Base-by-base conservation (phyloP, 1,140 invertebrate genomes). In the Delia radicum region DNA sequence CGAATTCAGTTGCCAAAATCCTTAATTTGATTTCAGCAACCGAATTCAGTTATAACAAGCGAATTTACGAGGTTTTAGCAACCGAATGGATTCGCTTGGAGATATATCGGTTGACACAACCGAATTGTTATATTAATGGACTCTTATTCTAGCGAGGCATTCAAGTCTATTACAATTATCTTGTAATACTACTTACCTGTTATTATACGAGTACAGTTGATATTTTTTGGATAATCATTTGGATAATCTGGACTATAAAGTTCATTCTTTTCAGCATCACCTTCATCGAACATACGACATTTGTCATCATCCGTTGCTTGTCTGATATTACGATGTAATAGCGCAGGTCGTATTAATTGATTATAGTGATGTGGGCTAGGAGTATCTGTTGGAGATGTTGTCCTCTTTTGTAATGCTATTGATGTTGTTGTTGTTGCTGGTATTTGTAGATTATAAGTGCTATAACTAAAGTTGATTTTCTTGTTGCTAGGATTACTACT, bases 231-330 rank as follows among this genome's bases (percentile, higher is more conserved):
- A 87, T 95, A 95, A 63, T 89, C 87, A 6, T 88, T 87, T 1
- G 93, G 93, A 86, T 92, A 94, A 75, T 90, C 89, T 0, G 94
- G 94, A 76, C 92, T 93, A 82, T 91, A 94, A 80, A 94, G 93
- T 81, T 93, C 92, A 46, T 87, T 87, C 78, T 89, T 88, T 12
- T 80, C 81, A 7, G 85, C 82, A 78, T 91, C 89, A 0, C 90
- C 91, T 33, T 88, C 83, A 2, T 81, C 84, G 81, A 93, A 93
- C 78, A 80, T 73, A 5, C 80, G 89, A 87, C 76, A 85, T 7
- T 79, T 80, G 61, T 85, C 81, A 75, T 79, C 81, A 21, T 81
- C 78, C 42, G 75, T 79, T 0, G 80, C 78, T 28, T 74, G 76
- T 0, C 80, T 18, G 13, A 33, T 21, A 31, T 71, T 74, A 15